These are phyloP conservation scores for Antrozous pallidus DNA, from an alignment of 2,797 vertebrate genomes.

Conservation along the genomic window DNA sequence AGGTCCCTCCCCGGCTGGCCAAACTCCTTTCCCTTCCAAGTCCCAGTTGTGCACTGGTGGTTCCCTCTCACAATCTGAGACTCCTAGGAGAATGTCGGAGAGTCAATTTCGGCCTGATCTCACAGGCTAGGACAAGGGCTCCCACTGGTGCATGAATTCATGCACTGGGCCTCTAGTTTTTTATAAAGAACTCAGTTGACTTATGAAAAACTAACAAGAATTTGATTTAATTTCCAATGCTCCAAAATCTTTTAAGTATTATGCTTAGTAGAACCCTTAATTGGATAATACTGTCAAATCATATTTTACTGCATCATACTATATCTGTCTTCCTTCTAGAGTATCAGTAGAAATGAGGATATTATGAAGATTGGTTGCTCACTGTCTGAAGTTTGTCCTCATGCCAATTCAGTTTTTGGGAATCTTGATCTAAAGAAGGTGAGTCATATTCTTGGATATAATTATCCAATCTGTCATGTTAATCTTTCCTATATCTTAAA, in stretches of 20 bases:
- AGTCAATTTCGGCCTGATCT: too few relatives aligned
- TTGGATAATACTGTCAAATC: neutral
- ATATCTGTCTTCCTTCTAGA: slow-evolving; percentile 48
- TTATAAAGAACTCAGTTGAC: slow-evolving; percentile 23
- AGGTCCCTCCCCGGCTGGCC: too few relatives aligned
- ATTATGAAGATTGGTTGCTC: slow-evolving; percentile 74
- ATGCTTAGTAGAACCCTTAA: neutral
- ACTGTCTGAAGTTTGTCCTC: slow-evolving; percentile 79
- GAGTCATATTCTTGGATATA: slow-evolving; percentile 33
- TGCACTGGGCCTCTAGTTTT: too few relatives aligned
- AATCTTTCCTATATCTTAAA: neutral
- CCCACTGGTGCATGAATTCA: too few relatives aligned
- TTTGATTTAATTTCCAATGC: neutral
- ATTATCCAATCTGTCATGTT: neutral
- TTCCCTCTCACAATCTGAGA: too few relatives aligned
- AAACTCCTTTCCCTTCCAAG: too few relatives aligned
- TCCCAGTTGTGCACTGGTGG: too few relatives aligned
- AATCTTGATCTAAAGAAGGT: slow-evolving; percentile 80
- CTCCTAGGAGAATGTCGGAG: too few relatives aligned
- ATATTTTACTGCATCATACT: slow-evolving; percentile 1
- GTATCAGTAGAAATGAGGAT: slow-evolving; percentile 74
- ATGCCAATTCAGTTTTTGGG: slow-evolving; percentile 77
- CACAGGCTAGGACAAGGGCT: too few relatives aligned
- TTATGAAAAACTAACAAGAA: slow-evolving; percentile 26
- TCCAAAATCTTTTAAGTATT: neutral